Evolutionary conservation across 2,888 invertebrate genomes (phyloP).

Genomic region (Noctua fimbriata): DNA sequence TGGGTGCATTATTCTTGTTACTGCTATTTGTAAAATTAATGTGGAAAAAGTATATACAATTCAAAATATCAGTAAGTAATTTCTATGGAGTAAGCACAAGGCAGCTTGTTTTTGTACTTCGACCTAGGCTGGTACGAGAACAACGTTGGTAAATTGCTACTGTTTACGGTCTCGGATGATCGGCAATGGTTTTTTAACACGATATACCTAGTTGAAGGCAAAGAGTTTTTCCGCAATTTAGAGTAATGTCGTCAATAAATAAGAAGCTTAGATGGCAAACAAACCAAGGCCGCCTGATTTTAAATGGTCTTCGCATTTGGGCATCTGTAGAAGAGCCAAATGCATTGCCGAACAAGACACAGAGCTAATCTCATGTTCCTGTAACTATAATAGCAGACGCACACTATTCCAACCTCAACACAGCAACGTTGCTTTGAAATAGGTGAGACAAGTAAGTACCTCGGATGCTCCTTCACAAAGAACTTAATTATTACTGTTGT

Average conservation of each 20-base stretch:
- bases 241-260: not conserved
- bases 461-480: not conserved
- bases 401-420: not conserved
- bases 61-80: not conserved
- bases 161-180: constrained; percentile 27
- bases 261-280: not conserved
- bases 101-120: constrained; percentile 3
- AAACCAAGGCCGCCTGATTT: not conserved
- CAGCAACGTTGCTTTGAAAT: not conserved
- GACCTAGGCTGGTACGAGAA: not conserved
- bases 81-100: not conserved
- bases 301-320: not conserved
- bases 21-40: not conserved
- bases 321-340: not conserved
- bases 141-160: constrained; percentile 1
- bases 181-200: constrained; percentile 32
- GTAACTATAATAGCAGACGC: not conserved
- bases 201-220: constrained; percentile 9
- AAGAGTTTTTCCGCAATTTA: not conserved
- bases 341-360: not conserved
- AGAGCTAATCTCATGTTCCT: not conserved
- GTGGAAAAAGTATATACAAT: not conserved
- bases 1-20: not conserved
- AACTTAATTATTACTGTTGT: not conserved
- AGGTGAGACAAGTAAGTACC: not conserved